phyloP scores from a whole-genome alignment of 1,140 invertebrate species.

The Teleopsis dalmanni region DNA sequence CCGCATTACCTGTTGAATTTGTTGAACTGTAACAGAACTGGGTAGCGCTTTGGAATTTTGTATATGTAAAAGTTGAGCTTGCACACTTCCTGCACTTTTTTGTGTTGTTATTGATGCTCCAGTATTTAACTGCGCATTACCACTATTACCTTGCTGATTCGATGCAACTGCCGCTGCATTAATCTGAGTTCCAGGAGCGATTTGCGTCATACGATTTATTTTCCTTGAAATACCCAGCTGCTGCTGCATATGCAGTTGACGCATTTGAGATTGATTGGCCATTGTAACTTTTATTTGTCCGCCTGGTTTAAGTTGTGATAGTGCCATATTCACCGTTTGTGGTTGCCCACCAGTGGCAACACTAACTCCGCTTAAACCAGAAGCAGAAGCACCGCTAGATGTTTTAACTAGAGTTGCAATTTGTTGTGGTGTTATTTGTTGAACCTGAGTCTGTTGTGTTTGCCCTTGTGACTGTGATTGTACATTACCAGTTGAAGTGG shows the following conservation, averaged over 20 bases:
- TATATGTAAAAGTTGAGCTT: constrained; percentile 38
- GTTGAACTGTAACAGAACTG: constrained; percentile 63
- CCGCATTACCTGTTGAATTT: constrained; percentile 69
- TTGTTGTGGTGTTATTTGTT: constrained; percentile 37
- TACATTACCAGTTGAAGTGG: constrained; percentile 10
- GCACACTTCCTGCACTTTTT: constrained; percentile 22
- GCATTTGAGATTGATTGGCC: constrained; percentile 56
- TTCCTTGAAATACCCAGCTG: constrained; percentile 55
- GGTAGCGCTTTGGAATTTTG: constrained; percentile 52
- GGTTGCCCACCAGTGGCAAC: constrained; percentile 45
- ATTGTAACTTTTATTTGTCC: constrained; percentile 50
- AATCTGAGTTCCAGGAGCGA: no score
- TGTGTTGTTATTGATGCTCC: constrained; percentile 22
- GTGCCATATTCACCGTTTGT: constrained; percentile 42
- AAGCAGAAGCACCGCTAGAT: constrained; percentile 40
- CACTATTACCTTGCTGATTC: not conserved
- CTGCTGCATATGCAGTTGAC: constrained; percentile 60
- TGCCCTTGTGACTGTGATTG: constrained; percentile 20
- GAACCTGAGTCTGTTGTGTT: constrained; percentile 20
- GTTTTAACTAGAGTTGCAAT: constrained; percentile 42
- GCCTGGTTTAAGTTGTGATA: constrained; percentile 38
- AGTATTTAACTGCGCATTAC: constrained; percentile 11
- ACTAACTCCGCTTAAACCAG: constrained; percentile 29
- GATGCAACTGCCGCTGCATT: constrained; percentile 1
- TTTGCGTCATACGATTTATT: constrained; percentile 53